Evolutionary conservation across 2,888 invertebrate species (phyloP).

Genomic region (Athalia rosae): DNA sequence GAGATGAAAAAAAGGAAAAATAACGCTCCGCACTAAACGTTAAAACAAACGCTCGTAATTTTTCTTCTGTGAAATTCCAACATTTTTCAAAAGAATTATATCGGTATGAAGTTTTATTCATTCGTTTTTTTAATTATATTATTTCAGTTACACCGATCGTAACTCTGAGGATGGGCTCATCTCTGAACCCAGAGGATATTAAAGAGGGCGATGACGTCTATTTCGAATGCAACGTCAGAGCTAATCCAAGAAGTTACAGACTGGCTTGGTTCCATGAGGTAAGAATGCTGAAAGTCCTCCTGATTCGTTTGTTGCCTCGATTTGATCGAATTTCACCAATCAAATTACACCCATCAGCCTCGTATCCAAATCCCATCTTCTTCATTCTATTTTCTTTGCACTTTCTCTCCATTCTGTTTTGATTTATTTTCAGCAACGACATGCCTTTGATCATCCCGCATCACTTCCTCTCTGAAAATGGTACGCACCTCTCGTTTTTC

Average conservation of each 20-base stretch:
- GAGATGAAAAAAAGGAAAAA: too few species aligned
- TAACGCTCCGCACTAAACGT: too few species aligned
- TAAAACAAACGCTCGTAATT: background rate
- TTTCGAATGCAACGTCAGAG: constrained; percentile 90
- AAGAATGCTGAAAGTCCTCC: constrained; percentile 70
- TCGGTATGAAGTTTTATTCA: too few species aligned
- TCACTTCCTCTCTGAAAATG: too few species aligned
- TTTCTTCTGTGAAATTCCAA: background rate
- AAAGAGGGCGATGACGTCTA: constrained; percentile 93
- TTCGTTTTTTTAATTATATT: constrained; percentile 53
- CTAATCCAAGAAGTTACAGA: constrained; percentile 89
- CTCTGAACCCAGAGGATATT: constrained; percentile 88
- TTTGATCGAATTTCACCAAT: too few species aligned
- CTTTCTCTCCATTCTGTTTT: too few species aligned
- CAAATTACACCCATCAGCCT: too few species aligned
- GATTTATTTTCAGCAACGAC: too few species aligned
- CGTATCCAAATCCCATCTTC: too few species aligned
- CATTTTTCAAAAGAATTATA: background rate
- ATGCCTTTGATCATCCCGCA: too few species aligned
- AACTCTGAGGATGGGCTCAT: constrained; percentile 88
- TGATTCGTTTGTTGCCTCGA: background rate
- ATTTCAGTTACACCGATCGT: constrained; percentile 87
- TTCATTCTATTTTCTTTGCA: too few species aligned
- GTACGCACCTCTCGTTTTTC: too few species aligned
- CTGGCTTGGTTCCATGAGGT: constrained; percentile 92